Conservation (phyloP, 2,797 vertebrate species). For the Echiichthys vipera region DNA sequence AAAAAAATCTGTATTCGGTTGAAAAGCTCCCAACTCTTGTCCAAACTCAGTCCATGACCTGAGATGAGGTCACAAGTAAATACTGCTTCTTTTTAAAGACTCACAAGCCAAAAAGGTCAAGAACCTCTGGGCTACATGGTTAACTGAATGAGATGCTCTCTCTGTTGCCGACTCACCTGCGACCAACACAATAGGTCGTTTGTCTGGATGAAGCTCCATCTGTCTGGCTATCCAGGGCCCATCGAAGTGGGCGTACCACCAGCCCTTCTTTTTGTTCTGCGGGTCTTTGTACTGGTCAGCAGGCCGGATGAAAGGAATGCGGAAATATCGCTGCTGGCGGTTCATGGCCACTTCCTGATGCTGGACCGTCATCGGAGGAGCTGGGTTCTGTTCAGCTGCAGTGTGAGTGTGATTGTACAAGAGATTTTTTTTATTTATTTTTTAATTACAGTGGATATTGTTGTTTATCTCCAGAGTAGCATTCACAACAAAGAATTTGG, state of each 20-base stretch:
- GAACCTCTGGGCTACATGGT: neutral
- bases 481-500: conserved; percentile 8
- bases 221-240: conserved; percentile 98
- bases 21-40: neutral
- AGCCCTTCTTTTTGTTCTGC: conserved; percentile 98
- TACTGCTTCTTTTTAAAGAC: neutral
- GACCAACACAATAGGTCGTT: conserved; percentile 94
- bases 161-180: conserved; percentile 84
- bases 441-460: neutral
- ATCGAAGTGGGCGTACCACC: conserved; percentile 99
- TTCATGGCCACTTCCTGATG: conserved; percentile 93
- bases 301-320: conserved; percentile 97
- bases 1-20: neutral
- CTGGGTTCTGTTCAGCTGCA: conserved; percentile 93
- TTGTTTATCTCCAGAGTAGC: neutral
- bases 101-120: neutral
- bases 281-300: conserved; percentile 98
- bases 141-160: neutral
- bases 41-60: neutral
- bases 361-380: conserved; percentile 84
- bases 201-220: conserved; percentile 99
- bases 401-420: neutral
- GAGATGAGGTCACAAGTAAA: neutral
- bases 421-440: too few species aligned
- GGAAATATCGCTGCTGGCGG: conserved; percentile 97